Conservation (phyloP, 2,797 vertebrate species). For the Silurus aristotelis region DNA sequence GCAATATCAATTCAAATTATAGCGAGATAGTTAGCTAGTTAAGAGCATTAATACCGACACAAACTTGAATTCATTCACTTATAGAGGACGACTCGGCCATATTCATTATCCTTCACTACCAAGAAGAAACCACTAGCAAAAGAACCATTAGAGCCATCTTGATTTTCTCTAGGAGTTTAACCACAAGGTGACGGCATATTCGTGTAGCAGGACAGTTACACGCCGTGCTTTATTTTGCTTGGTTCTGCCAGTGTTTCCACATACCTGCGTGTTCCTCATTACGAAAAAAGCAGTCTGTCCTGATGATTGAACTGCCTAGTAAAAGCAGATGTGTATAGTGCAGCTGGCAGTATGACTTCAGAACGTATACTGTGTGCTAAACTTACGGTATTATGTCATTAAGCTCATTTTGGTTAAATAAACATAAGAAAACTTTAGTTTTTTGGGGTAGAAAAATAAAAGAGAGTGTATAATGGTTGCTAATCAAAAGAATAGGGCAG, state of each 20-base stretch:
- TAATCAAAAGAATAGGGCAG: not conserved
- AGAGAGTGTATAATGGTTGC: not conserved
- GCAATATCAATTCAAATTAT: not conserved
- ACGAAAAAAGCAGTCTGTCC: not conserved
- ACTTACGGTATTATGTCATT: not conserved
- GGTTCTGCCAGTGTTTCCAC: not conserved
- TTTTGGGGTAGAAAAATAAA: not conserved
- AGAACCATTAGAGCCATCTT: not conserved
- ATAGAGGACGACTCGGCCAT: not conserved
- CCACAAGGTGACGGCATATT: not conserved
- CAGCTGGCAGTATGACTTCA: not conserved
- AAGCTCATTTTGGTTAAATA: not conserved
- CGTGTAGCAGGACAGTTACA: not conserved
- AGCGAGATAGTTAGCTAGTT: not conserved
- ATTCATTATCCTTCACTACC: not conserved
- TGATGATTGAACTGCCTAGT: not conserved
- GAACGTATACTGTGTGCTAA: not conserved
- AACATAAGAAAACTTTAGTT: not conserved
- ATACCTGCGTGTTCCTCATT: not conserved
- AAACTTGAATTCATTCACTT: not conserved
- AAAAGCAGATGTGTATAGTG: not conserved
- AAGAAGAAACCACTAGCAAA: not conserved
- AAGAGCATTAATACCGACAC: not conserved
- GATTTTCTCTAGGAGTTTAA: not conserved
- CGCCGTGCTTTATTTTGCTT: not conserved